Evolutionary conservation across 1,140 invertebrate species (phyloP).

Genomic region (Drosophila orosa): DNA sequence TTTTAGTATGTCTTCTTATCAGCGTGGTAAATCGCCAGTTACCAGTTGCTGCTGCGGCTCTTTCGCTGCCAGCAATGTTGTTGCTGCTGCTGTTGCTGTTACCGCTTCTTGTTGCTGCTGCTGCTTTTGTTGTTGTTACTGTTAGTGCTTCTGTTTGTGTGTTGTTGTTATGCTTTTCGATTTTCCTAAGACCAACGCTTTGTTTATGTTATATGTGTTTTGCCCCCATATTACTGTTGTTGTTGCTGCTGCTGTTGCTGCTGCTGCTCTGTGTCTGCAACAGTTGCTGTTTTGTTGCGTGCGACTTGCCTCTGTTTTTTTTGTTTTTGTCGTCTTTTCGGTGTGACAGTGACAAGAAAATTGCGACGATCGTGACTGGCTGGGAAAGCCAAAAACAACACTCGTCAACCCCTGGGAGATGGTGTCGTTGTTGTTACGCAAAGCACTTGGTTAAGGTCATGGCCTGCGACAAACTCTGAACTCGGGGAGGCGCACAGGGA

Average conservation of each 20-base stretch:
- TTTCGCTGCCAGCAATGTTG: neutral
- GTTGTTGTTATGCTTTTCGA: conserved; percentile 28
- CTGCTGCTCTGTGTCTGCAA: conserved; percentile 12
- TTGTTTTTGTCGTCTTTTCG: conserved; percentile 11
- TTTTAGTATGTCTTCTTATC: too few relatives aligned
- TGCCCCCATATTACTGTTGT: conserved; percentile 40
- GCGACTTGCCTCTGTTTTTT: conserved; percentile 39
- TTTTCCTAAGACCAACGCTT: conserved; percentile 29
- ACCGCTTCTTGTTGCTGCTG: conserved; percentile 5
- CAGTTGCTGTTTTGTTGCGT: conserved; percentile 29
- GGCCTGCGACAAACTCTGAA: conserved; percentile 20
- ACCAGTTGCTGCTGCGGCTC: conserved; percentile 21
- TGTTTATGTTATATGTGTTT: conserved; percentile 67
- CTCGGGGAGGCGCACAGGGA: conserved; percentile 11
- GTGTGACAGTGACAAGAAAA: conserved; percentile 77
- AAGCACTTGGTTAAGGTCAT: conserved; percentile 68
- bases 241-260: conserved; percentile 5
- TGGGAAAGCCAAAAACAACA: conserved; percentile 75
- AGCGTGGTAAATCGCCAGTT: conserved; percentile 62
- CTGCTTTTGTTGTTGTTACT: conserved; percentile 26
- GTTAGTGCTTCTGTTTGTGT: conserved; percentile 31
- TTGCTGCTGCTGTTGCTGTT: conserved; percentile 2
- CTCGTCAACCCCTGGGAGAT: conserved; percentile 13
- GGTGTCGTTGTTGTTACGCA: conserved; percentile 65
- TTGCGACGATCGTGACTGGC: conserved; percentile 76